These are phyloP conservation scores for Drosophila baimaii DNA, from an alignment of 1,140 invertebrate species.

Conservation along the genomic window DNA sequence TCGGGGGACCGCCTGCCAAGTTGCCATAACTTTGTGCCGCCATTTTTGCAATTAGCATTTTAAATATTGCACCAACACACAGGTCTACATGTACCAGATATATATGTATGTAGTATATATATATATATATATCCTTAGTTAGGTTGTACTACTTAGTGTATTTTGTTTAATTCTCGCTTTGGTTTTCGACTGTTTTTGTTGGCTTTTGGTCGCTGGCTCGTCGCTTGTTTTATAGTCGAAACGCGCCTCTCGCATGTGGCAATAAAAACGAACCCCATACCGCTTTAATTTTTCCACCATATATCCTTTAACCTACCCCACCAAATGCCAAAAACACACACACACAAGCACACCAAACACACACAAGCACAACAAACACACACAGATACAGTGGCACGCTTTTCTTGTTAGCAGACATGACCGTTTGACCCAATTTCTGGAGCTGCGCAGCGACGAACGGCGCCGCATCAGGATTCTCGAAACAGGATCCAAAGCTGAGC, in stretches of 20 bases:
- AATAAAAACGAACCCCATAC: constrained; percentile 64
- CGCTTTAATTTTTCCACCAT: neutral
- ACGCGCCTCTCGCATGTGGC: constrained; percentile 63
- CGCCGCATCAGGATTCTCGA: constrained; percentile 47
- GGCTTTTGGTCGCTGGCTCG: constrained; percentile 33
- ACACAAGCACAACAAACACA: constrained; percentile 16
- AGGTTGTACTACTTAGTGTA: constrained; percentile 4
- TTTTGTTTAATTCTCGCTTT: constrained; percentile 50
- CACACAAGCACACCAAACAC: constrained; percentile 6
- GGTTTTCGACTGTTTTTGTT: constrained; percentile 39
- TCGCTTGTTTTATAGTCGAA: constrained; percentile 63
- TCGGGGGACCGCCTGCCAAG: constrained; percentile 40
- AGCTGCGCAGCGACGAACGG: constrained; percentile 56
- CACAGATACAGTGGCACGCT: constrained; percentile 37
- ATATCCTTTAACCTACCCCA: constrained; percentile 17
- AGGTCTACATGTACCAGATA: constrained; percentile 9
- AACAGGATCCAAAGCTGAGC: constrained; percentile 23
- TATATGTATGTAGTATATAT: neutral
- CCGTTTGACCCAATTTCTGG: constrained; percentile 79
- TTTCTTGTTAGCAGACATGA: constrained; percentile 70
- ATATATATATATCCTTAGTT: constrained; percentile 1
- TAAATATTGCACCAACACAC: constrained; percentile 53
- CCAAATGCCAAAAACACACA: constrained; percentile 17
- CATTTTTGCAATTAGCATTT: constrained; percentile 72
- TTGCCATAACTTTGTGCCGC: constrained; percentile 50